Base-by-base conservation (phyloP, 2,888 invertebrate genomes). In the Rugalucina vietnamica region DNA sequence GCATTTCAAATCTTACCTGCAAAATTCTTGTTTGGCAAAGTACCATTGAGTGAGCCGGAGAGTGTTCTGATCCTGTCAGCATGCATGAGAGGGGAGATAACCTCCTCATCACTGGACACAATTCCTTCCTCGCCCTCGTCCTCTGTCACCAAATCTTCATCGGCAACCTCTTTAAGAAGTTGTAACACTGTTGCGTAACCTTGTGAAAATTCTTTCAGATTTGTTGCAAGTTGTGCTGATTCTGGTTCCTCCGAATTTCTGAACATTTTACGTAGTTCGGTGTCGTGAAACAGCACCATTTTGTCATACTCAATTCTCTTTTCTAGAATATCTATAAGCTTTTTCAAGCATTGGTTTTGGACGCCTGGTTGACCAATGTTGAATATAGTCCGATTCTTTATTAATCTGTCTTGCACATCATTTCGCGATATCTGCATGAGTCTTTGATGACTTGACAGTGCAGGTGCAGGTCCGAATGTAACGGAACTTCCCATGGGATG, bases 301-400 rank as follows among this genome's bases (percentile, higher is more conserved):
- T 98, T 98, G 95, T 98, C 98, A 93, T 97, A 97, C 94, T 98
- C 98, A 70, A 98, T 98, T 86, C 98, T 96, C 34, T 97, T 96
- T 71, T 97, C 96, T 57, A 98, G 95, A 71, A 96, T 95, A 29
- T 95, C 88, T 84, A 98, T 95, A 77, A 98, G 96, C 94, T 97
- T 97, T 92, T 97, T 97, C 90, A 98, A 94, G 2, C 97, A 97
- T 39, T 97, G 97, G 94, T 97, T 97, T 93, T 97, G 97, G 90
- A 98, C 96, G 82, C 97, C 97, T 70, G 98, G 96, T 89, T 96
- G 96, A 21, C 96, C 95, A 12, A 96, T 95, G 90, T 96, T 98
- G 85, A 98, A 96, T 50, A 98, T 95, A 0, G 98, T 97, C 95
- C 98, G 98, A 95, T 98, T 98, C 95, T 98, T 98, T 92, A 98